A percentile compares a stretch with the other conserved stretches of the same genome.
Conservation (phyloP, 2,797 vertebrate genomes). For the Syngnathus acus region DNA sequence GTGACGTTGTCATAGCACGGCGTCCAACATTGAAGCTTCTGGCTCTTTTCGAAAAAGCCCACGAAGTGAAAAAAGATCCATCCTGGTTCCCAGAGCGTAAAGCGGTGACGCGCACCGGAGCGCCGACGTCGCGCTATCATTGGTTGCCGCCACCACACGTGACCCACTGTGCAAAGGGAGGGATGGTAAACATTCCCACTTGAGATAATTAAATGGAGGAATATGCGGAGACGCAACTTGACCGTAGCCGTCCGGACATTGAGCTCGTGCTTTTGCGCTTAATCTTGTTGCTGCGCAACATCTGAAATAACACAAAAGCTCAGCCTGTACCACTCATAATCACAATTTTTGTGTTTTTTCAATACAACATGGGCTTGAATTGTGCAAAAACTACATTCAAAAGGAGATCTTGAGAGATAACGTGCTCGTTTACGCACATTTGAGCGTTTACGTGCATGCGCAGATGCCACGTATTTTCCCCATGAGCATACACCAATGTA, state of each 20-base stretch:
- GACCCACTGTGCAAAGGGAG: conserved; percentile 77
- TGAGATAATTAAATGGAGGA: conserved; percentile 75
- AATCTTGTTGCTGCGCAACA: background rate
- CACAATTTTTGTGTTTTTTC: background rate
- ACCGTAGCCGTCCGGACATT: background rate
- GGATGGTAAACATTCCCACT: conserved; percentile 75
- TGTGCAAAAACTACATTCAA: background rate
- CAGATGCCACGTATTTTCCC: background rate
- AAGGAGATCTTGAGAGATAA: background rate
- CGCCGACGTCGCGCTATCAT: conserved; percentile 70
- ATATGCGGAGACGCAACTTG: conserved; percentile 30
- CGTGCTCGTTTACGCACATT: background rate
- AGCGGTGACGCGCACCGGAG: conserved; percentile 81
- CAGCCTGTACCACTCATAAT: background rate
- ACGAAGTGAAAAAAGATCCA: conserved; percentile 84
- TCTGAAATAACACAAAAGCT: background rate
- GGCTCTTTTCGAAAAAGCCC: conserved; percentile 77
- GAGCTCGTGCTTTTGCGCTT: too few species aligned
- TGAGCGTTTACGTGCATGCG: background rate
- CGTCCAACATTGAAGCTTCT: conserved; percentile 85
- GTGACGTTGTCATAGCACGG: conserved; percentile 99
- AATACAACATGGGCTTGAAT: background rate
- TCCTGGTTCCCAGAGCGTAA: conserved; percentile 78
- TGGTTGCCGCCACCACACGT: conserved; percentile 77
- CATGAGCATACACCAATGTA: background rate